Conservation (phyloP, 30 jellyfish, hydroid and myxozoan genomes). For the Aurelia sp. region DNA sequence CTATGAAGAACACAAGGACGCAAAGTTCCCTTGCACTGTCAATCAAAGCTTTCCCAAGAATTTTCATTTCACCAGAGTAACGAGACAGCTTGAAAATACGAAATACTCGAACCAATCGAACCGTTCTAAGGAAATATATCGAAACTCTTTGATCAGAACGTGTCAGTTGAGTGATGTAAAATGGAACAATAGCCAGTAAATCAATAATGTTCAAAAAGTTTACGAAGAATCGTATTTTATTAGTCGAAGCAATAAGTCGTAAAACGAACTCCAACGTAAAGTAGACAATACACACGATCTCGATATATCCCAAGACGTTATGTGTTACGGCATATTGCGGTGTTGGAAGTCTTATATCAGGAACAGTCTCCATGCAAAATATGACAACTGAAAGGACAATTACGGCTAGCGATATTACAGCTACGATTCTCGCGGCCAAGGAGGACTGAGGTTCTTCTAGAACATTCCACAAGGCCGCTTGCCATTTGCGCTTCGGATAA, state of each 20-base stretch:
- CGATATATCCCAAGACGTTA: slow-evolving; percentile 55
- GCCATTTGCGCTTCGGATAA: slow-evolving; percentile 79
- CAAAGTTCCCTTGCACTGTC: slow-evolving; percentile 96
- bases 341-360: slow-evolving; percentile 45
- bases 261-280: slow-evolving; percentile 83
- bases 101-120: slow-evolving; percentile 94
- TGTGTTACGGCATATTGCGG: slow-evolving; percentile 19
- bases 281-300: slow-evolving; percentile 82
- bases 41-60: slow-evolving; percentile 90
- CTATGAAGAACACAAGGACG: slow-evolving; percentile 87
- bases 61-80: slow-evolving; percentile 96
- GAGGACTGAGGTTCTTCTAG: slow-evolving; percentile 96
- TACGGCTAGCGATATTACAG: slow-evolving; percentile 72
- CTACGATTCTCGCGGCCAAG: slow-evolving; percentile 73
- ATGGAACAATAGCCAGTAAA: slow-evolving; percentile 90
- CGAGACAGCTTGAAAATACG: slow-evolving; percentile 97
- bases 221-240: slow-evolving; percentile 74
- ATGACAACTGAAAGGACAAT: slow-evolving; percentile 79
- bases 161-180: slow-evolving; percentile 76
- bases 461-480: slow-evolving; percentile 79
- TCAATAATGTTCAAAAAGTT: slow-evolving; percentile 85
- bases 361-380: slow-evolving; percentile 94
- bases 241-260: slow-evolving; percentile 86
- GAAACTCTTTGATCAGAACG: slow-evolving; percentile 75
- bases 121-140: slow-evolving; percentile 88